phyloP scores from a whole-genome alignment of 2,797 vertebrate genomes.

The Clarias fuscus region DNA sequence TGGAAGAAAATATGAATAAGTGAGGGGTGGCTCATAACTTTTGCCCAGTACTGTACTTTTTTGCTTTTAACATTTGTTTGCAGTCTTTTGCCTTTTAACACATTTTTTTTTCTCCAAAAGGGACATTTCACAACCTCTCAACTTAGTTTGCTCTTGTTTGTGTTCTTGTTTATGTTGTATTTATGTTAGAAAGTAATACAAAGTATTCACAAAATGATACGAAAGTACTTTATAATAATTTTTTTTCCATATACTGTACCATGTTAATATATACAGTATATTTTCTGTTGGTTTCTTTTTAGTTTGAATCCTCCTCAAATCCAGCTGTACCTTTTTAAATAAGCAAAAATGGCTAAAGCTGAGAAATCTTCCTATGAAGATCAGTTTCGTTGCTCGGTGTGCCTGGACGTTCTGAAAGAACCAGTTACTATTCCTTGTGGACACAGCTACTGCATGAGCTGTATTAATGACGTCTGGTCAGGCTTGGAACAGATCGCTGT shows the following conservation, averaged over 20 bases:
- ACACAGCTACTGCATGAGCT: conserved; percentile 64
- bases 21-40: too few species aligned
- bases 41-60: too few species aligned
- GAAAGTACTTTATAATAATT: not conserved
- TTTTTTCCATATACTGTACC: not conserved
- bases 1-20: too few species aligned
- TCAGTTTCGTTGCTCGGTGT: conserved; percentile 65
- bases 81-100: too few species aligned
- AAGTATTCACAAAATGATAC: too few species aligned
- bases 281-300: not conserved
- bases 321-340: not conserved
- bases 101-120: too few species aligned
- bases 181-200: too few species aligned
- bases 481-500: not conserved
- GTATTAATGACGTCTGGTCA: conserved; percentile 61
- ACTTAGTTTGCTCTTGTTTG: too few species aligned
- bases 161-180: too few species aligned
- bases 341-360: conserved; percentile 21
- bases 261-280: too few species aligned
- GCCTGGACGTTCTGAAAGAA: conserved; percentile 61
- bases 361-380: conserved; percentile 31
- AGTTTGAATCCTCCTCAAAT: not conserved
- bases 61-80: too few species aligned
- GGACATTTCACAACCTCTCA: too few species aligned
- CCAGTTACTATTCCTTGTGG: conserved; percentile 62